These are phyloP conservation scores for Rhinella marina DNA, from an alignment of 2,797 vertebrate genomes.

Conservation along the genomic window DNA sequence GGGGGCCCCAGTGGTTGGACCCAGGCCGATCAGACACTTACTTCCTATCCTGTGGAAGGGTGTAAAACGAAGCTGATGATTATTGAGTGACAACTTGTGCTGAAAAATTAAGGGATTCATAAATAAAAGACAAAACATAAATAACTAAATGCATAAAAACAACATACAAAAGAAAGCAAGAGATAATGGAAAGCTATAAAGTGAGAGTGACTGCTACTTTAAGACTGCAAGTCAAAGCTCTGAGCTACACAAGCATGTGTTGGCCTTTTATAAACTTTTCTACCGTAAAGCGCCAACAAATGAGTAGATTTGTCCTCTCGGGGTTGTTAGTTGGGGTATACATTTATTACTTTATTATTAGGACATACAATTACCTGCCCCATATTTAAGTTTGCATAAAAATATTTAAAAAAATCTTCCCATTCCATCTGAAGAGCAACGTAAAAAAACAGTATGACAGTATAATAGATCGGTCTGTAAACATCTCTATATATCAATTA, in stretches of 20 bases:
- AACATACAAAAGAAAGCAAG: not conserved
- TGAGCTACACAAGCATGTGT: conserved; percentile 43
- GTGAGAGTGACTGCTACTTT: conserved; percentile 52
- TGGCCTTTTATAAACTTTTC: not conserved
- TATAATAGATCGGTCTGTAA: not conserved
- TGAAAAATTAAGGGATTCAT: not conserved
- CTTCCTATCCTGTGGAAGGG: no score
- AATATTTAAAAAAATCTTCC: not conserved
- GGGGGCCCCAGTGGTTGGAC: no score
- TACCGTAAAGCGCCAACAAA: not conserved
- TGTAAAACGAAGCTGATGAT: no score
- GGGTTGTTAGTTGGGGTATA: not conserved
- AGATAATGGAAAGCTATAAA: not conserved
- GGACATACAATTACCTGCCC: not conserved
- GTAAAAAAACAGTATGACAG: not conserved
- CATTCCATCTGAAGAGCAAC: not conserved
- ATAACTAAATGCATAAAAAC: conserved; percentile 2
- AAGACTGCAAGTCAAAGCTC: conserved; percentile 61
- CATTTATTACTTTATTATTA: not conserved
- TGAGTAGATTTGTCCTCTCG: not conserved
- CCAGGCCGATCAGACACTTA: no score
- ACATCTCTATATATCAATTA: no score
- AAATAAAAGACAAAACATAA: not conserved
- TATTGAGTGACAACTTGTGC: not conserved
- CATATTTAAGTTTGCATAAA: not conserved